phyloP scores from a whole-genome alignment of 2,888 invertebrate species.

The Hypselothyrea guttata region DNA sequence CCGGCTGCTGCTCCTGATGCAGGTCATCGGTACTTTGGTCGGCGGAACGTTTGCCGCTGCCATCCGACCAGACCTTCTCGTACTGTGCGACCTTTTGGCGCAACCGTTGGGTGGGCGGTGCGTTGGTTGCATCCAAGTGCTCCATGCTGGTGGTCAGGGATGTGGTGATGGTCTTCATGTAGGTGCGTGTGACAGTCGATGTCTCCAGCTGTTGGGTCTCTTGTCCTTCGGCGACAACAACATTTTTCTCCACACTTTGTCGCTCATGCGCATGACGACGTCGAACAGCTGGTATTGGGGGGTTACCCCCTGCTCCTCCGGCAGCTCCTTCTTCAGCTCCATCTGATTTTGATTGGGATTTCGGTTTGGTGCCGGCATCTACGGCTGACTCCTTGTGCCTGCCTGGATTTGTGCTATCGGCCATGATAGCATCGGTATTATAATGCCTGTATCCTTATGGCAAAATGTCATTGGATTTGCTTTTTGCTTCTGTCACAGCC shows the following conservation, averaged over 20 bases:
- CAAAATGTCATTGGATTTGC: slow-evolving; percentile 64
- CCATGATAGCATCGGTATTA: slow-evolving; percentile 79
- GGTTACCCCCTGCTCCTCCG: slow-evolving; percentile 20
- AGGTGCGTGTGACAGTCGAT: slow-evolving; percentile 70
- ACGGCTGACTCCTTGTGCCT: slow-evolving; percentile 74
- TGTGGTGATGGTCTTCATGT: slow-evolving; percentile 74
- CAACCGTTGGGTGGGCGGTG: slow-evolving; percentile 82
- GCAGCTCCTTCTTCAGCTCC: slow-evolving; percentile 15
- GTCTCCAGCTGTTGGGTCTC: slow-evolving; percentile 66
- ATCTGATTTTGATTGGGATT: slow-evolving; percentile 4
- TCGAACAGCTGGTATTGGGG: slow-evolving; percentile 76
- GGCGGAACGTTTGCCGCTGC: slow-evolving; percentile 71
- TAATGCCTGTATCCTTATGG: slow-evolving; percentile 37
- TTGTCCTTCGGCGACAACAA: slow-evolving; percentile 38
- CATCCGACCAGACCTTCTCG: slow-evolving; percentile 89
- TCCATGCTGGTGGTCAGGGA: slow-evolving; percentile 57
- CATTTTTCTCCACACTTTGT: slow-evolving; percentile 50
- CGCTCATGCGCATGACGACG: slow-evolving; percentile 72
- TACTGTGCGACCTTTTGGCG: slow-evolving; percentile 90
- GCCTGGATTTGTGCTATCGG: slow-evolving; percentile 74
- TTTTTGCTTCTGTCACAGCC: slow-evolving; percentile 27
- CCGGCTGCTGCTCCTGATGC: slow-evolving; percentile 47
- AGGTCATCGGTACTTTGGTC: slow-evolving; percentile 74
- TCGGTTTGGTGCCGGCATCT: slow-evolving; percentile 44
- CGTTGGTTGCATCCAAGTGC: slow-evolving; percentile 23